phyloP scores from a whole-genome alignment of 2,113 vertebrate species.

The Riparia riparia region DNA sequence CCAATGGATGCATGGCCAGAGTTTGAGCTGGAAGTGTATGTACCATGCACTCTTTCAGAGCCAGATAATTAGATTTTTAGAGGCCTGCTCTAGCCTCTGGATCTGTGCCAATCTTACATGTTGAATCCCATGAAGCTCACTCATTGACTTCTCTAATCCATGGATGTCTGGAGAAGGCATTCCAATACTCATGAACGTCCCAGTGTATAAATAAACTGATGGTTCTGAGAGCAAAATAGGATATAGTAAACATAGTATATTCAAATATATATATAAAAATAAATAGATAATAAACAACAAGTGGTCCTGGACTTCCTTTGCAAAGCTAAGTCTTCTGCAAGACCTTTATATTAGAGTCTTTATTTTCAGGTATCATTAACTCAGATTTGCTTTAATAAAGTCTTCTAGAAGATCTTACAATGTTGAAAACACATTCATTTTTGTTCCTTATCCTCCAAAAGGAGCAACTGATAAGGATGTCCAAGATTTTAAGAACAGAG shows the following conservation, averaged over 20 bases:
- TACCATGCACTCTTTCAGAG: neutral
- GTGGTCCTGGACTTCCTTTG: neutral
- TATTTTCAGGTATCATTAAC: neutral
- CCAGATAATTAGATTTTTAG: neutral
- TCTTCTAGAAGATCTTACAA: neutral
- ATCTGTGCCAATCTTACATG: neutral
- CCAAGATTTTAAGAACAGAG: neutral
- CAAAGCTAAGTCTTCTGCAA: neutral
- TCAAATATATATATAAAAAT: fast-evolving
- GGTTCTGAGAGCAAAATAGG: neutral
- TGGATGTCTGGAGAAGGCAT: fast-evolving
- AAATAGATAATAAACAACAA: neutral
- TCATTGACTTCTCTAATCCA: neutral
- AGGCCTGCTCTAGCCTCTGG: neutral
- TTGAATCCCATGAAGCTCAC: neutral
- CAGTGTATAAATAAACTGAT: neutral
- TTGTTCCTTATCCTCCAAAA: neutral
- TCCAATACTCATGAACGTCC: neutral
- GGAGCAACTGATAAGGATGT: neutral
- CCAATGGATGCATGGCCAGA: fast-evolving
- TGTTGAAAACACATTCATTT: neutral
- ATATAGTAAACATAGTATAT: neutral
- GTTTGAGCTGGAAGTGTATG: neutral
- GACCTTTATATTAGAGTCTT: neutral
- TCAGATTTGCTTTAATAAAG: neutral